Evolutionary conservation across 2,113 vertebrate genomes (phyloP), one percentile per base, ranked within the genome.

Genomic region (Ciconia maguari): DNA sequence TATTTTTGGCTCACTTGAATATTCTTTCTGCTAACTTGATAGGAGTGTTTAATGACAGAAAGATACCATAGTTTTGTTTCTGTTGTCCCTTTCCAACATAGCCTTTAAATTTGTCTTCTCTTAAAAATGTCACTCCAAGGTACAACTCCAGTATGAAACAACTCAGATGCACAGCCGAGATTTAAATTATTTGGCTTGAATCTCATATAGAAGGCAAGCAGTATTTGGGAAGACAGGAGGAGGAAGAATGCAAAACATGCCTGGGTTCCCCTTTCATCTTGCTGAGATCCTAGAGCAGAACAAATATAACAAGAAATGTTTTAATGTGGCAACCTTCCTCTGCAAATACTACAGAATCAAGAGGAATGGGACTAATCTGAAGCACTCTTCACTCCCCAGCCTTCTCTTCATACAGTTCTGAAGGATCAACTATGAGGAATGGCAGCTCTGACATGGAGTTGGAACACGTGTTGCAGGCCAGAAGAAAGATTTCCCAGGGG

Each of bases 401-500:
- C 24, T 61, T 74, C 77, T 77, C 72, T 78, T 58, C 29, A 7
- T 3, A 10, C 1, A 14, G 26, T 13, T 88, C 58, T 57, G 32
- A 79, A 58, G 10, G 16, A 92, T 57, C n/a, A 57, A 26, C 27
- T 21, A 57, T 29, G 41, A 86, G 34, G 26, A 60, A 64, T 4
- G 32, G 48, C 15, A 71, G 60, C 10, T 84, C 81, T 42, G 38
- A 74, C 30, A 48, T 3, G 34, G 49, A 81, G 21, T 89, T 32
- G 57, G n/a, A 89, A 49, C 15, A 49, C 0, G 0, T 2, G 8
- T 2, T 57, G 24, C 49, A 80, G 22, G 42, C 10, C 26, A 68
- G 42, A 48, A 13, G 16, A 75, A 60, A 71, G 17, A 76, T 22
- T 22, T 88, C 66, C 26, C 20, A 30, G 0, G 0, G 5, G 4